These are phyloP conservation scores for Diloba caeruleocephala DNA, from an alignment of 2,888 invertebrate species.

Conservation along the genomic window DNA sequence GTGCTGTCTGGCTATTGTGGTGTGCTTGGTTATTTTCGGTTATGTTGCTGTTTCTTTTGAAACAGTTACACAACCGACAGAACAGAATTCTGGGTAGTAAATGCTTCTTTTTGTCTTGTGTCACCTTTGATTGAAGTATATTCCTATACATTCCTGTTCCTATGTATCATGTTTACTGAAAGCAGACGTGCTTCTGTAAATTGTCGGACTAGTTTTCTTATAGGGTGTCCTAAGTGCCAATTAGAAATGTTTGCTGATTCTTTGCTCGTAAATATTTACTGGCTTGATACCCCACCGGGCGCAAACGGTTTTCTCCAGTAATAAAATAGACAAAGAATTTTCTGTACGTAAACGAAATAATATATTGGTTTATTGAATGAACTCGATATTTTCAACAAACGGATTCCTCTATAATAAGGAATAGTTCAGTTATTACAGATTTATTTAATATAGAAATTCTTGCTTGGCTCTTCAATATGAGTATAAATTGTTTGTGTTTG, in stretches of 20 bases:
- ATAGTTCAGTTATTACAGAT: conserved; percentile 51
- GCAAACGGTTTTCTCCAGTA: conserved; percentile 50
- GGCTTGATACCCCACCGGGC: conserved; percentile 49
- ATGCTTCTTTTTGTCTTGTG: too few species aligned
- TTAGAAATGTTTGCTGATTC: conserved; percentile 64
- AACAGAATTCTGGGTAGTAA: too few species aligned
- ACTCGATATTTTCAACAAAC: conserved; percentile 50
- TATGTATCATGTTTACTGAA: too few species aligned
- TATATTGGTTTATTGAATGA: conserved; percentile 44
- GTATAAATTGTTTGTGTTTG: conserved; percentile 37
- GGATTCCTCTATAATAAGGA: conserved; percentile 49
- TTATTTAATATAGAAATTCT: conserved; percentile 51
- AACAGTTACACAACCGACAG: too few species aligned
- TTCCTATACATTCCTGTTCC: too few species aligned
- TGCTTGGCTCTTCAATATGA: conserved; percentile 44
- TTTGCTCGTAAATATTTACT: conserved; percentile 60
- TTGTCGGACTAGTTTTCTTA: conserved; percentile 59
- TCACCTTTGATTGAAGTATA: too few species aligned
- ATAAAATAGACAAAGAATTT: conserved; percentile 45
- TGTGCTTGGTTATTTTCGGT: too few species aligned
- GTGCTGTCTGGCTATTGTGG: too few species aligned
- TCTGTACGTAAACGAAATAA: conserved; percentile 39
- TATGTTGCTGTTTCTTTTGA: too few species aligned
- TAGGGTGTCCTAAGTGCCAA: conserved; percentile 60
- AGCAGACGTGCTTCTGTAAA: too few species aligned